Evolutionary conservation across 2,888 invertebrate species (phyloP), one percentile per base, ranked within the genome.

Genomic region (Dynastes grantii): DNA sequence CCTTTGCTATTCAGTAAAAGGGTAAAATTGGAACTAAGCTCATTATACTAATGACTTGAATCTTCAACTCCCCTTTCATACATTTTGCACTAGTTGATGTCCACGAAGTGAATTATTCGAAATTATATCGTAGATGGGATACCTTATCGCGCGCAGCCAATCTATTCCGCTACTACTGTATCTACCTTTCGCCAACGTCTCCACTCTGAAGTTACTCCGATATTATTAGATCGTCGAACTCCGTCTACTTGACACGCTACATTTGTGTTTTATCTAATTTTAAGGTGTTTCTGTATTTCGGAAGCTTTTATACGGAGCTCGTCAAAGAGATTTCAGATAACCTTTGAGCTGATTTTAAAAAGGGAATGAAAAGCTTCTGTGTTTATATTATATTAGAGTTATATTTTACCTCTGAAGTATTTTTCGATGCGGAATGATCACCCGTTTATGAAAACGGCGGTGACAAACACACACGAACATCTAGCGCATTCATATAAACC

Each of bases 21-120:
- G 73, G 80, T 45, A 81, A 79, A 81, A 80, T 80, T 81, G 76
- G 83, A 83, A 85, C 84, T 85, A 85, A 86, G 84, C 86, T 87
- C 86, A 87, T 87, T 87, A 87, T 84, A 83, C 85, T 87, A 87
- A 87, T 87, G 87, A 87, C 84, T 85, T 85, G 85, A 85, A 84
- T 84, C 84, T 83, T 83, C 80, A 79, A 81, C 82, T 81, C 82
- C 81, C 84, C 84, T 87, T 86, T 86, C 85, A 86, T 85, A 86
- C 81, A 85, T 85, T 86, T 85, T 85, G 85, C 85, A 84, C 84
- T 85, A 85, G 83, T 85, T 85, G 85, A 85, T 86, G 85, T 85
- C 85, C 85, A 83, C 80, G 82, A 81, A 84, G 86, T 86, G 85
- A 86, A 86, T 86, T 85, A 87, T 86, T 86, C 85, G 85, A 86